Evolutionary conservation across 2,888 invertebrate genomes (phyloP).

Genomic region (Stegophylla sp.): DNA sequence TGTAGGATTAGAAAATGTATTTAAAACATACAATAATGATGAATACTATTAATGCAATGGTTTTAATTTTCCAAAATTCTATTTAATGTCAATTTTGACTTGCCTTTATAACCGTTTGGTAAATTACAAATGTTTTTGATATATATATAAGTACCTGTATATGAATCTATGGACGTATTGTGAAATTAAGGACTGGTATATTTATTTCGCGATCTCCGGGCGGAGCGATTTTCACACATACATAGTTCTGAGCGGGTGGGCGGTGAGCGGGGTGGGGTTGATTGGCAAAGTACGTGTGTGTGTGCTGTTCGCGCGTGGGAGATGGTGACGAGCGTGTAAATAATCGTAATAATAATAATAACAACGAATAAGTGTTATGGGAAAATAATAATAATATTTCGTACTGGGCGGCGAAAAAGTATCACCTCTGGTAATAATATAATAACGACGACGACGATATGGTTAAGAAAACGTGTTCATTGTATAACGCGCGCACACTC

Average conservation of each 20-base stretch:
- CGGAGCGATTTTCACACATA: conserved; percentile 18
- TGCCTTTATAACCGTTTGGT: too few relatives aligned
- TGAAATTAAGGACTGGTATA: neutral
- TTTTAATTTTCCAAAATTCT: too few relatives aligned
- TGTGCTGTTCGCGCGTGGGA: neutral
- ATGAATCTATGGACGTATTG: neutral
- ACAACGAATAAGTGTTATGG: neutral
- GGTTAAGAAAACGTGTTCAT: conserved; percentile 21
- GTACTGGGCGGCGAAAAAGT: neutral
- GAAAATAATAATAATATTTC: conserved; percentile 2
- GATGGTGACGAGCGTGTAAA: neutral
- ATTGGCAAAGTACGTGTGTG: neutral
- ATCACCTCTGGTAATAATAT: neutral
- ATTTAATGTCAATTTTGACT: too few relatives aligned
- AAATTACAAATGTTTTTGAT: too few relatives aligned
- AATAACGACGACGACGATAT: neutral
- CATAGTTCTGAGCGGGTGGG: neutral
- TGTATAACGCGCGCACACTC: neutral
- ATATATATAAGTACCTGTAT: too few relatives aligned
- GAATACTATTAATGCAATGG: too few relatives aligned
- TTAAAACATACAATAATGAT: too few relatives aligned
- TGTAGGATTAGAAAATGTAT: too few relatives aligned
- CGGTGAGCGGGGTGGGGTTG: conserved; percentile 4
- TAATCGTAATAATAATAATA: neutral
- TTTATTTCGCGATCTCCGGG: neutral